These are phyloP conservation scores for Gnatocerus cornutus DNA, from an alignment of 2,888 invertebrate species.

Conservation along the genomic window DNA sequence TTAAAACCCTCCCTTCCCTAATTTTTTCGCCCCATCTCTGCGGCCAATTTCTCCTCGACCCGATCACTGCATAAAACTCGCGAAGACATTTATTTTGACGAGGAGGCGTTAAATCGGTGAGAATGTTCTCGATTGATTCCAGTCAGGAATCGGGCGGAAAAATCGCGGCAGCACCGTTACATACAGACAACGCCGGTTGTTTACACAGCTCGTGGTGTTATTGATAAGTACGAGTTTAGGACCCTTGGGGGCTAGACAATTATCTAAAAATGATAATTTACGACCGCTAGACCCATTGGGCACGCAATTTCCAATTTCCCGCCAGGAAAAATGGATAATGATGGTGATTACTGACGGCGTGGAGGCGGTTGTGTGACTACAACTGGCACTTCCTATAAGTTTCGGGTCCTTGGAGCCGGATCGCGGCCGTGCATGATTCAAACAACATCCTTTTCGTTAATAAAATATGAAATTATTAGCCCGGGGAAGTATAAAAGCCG, in stretches of 20 bases:
- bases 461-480: slow-evolving; percentile 1
- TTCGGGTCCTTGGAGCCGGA: no score
- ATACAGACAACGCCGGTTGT: slow-evolving; percentile 35
- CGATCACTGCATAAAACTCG: not conserved
- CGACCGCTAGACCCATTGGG: slow-evolving; percentile 40
- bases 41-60: slow-evolving; percentile 11
- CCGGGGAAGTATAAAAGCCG: not conserved
- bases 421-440: no score
- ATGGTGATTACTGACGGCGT: slow-evolving; percentile 31
- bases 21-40: not conserved
- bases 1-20: not conserved
- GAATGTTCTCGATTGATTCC: slow-evolving; percentile 32
- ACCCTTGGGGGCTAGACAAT: slow-evolving; percentile 26
- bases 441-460: not conserved
- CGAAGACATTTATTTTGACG: slow-evolving; percentile 4
- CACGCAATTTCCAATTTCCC: slow-evolving; percentile 43
- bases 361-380: slow-evolving; percentile 6
- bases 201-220: slow-evolving; percentile 43
- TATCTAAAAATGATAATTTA: slow-evolving; percentile 45
- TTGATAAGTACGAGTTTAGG: slow-evolving; percentile 38
- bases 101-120: slow-evolving; percentile 17
- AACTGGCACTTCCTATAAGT: slow-evolving; percentile 4
- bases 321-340: slow-evolving; percentile 25
- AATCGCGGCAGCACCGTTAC: slow-evolving; percentile 26
- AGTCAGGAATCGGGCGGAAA: slow-evolving; percentile 25